A percentile compares a stretch with the other conserved stretches of the same genome.
Conservation (phyloP, 2,113 vertebrate species). For the Ophiodon elongatus region DNA sequence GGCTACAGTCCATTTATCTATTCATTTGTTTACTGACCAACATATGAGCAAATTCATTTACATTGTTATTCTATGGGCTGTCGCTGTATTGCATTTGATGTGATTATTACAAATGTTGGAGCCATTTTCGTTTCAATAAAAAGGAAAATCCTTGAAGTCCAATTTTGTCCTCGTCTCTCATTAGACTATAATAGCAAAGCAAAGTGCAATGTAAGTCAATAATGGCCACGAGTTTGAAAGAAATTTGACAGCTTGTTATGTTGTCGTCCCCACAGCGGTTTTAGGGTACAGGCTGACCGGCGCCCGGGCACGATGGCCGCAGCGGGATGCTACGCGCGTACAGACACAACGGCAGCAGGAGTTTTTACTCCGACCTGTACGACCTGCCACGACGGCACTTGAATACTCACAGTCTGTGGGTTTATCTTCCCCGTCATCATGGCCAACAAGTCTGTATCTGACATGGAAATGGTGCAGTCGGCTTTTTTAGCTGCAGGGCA, state of each 20-base stretch:
- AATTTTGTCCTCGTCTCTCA: background rate
- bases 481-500: constrained; percentile 88
- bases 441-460: constrained; percentile 89
- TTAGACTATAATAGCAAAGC: background rate
- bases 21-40: too few species aligned
- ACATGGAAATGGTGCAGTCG: constrained; percentile 92
- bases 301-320: too few species aligned
- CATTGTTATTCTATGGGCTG: too few species aligned
- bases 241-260: background rate
- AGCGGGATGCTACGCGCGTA: too few species aligned
- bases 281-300: too few species aligned
- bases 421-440: constrained; percentile 97
- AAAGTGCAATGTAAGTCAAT: background rate
- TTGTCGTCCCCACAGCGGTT: background rate
- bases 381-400: too few species aligned
- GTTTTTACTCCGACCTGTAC: too few species aligned
- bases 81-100: too few species aligned
- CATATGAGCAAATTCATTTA: background rate
- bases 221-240: background rate
- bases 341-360: too few species aligned
- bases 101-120: too few species aligned
- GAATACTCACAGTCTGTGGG: constrained; percentile 92
- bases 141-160: background rate
- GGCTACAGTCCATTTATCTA: background rate
- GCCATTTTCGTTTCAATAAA: too few species aligned